Conservation (phyloP, 2,113 vertebrate species). For the Miniopterus natalensis region DNA sequence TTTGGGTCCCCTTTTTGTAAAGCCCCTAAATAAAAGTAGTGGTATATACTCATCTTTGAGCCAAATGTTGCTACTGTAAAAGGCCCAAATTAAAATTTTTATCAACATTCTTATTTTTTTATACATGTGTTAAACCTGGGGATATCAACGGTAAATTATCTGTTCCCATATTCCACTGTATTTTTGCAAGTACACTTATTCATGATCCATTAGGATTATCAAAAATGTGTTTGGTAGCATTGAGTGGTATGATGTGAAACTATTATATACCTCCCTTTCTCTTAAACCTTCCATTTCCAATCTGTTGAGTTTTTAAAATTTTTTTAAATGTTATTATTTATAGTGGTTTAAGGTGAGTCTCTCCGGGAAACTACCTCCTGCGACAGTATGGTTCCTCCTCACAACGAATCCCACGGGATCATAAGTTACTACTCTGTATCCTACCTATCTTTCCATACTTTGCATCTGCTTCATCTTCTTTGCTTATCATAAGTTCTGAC, state of each 20-base stretch:
- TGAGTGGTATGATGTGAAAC: background rate
- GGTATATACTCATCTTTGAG: background rate
- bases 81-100: background rate
- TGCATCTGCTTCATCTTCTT: background rate
- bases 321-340: background rate
- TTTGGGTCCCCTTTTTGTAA: background rate
- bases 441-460: background rate
- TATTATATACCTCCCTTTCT: background rate
- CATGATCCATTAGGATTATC: background rate
- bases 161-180: background rate
- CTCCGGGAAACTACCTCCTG: background rate
- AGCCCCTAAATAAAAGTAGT: background rate
- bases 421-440: background rate
- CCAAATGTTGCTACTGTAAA: background rate
- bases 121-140: background rate
- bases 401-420: background rate
- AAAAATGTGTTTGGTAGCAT: background rate
- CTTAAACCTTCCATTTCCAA: background rate
- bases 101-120: constrained; percentile 5
- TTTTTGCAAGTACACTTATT: background rate
- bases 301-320: background rate
- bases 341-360: background rate
- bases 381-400: background rate
- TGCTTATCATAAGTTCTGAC: background rate
- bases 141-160: background rate